Base-by-base conservation (phyloP, 2,888 invertebrate species). In the Caenorhabditis japonica region DNA sequence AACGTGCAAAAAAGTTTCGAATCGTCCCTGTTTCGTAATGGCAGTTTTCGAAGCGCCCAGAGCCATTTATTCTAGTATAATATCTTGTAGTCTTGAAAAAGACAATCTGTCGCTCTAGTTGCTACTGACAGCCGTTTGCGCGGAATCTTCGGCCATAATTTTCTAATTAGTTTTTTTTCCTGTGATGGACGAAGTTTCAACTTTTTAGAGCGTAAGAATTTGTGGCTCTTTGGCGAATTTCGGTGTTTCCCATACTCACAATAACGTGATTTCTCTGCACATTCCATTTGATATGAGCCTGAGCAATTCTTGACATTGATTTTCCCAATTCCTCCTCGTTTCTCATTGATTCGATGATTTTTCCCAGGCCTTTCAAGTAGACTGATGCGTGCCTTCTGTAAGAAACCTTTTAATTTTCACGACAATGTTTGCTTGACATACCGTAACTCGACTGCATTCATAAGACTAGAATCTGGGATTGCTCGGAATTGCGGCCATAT, bases 401-500 rank as follows among this genome's bases (percentile, higher is more conserved):
- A 64, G 55, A 17, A 15, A 33, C 5, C n/a, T 36, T 38, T 3
- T 3, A 39, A 25, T 17, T n/a, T 51, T 36, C 23, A 17, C 17
- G 7, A 12, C 13, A 8, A 19, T 13, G 21, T 36, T 23, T 19
- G 23, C 21, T n/a, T 17, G 12, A 2, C 36, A 19, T 43, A 79
- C 59, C 81, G 56, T 33, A 85, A 55, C 49, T 83, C 83, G 13
- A 77, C 75, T 7, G 85, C 82, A 59, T 78, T 76, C 84, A 85
- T 84, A 34, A 85, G 55, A 10, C 84, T 76, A 2, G 82, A 83
- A 66, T 85, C 85, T 39, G 85, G 85, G 49, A 85, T 83, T 13
- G 80, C 79, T 2, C 83, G 72, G 68, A 85, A 85, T 61, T 83
- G 84, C 1, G 85, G 85, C 85, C 85, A 85, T 33, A 85, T 83